Evolutionary conservation across 2,797 vertebrate species (phyloP), one percentile per base, ranked within the genome.

Genomic region (Phrynocephalus vlangalii): DNA sequence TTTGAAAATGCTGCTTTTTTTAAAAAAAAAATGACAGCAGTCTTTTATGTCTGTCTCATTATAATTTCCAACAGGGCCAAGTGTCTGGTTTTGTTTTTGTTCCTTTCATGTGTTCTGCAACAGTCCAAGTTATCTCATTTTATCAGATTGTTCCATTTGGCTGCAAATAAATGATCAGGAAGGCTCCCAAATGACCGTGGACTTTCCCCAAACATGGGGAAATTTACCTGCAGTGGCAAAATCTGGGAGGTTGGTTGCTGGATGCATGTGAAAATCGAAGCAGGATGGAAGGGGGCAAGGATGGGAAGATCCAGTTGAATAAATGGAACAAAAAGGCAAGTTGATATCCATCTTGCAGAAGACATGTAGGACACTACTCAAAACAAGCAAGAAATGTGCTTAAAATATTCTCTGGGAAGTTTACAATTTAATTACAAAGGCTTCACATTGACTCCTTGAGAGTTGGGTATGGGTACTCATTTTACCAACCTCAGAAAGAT

Each of bases 41-140:
- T 56, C 70, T 81, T 75, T 81, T 67, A 81, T 33, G 60, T 60
- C 75, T 5, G 28, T 67, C n/a, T n/a, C 33, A 80, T 85, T 79
- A 75, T 81, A 80, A 85, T 81, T 88, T 75, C 83, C 87, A 71
- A 68, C n/a, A 82, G 56, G 87, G 83, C 83, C 56, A 52, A 1
- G 15, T 13, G 44, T 10, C 68, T 67, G 68, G 67, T 81, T 79
- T 71, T 30, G 52, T 60, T 68, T 26, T 63, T 63, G 18, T 63
- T 84, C 70, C 13, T 56, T 56, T 56, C 30, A 26, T 83, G 7
- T 83, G 76, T 33, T 30, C 76, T 33, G 5, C 83, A 79, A 81
- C 60, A 26, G 38, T 38, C n/a, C 50, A 22, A 81, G 85, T 76
- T 67, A 75, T 38, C 83, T 75, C 71, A 75, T 67, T 85, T 85